A percentile compares a stretch with the other conserved stretches of the same genome.
phyloP scores from a whole-genome alignment of 2,888 invertebrate species.

The Acrobasis suavella region DNA sequence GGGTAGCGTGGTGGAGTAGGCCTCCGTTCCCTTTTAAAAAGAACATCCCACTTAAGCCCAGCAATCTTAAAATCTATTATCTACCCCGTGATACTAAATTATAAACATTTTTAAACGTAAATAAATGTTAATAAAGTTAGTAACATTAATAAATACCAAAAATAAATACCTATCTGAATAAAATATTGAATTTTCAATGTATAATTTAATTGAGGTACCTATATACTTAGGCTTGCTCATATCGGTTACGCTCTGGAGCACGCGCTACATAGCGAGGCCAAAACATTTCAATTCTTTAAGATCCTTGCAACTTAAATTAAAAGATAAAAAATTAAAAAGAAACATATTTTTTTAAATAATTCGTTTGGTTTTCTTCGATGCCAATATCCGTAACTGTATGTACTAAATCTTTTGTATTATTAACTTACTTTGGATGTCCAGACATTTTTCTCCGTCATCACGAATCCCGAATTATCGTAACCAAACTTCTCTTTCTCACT shows the following conservation, averaged over 20 bases:
- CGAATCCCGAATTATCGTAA: slow-evolving; percentile 68
- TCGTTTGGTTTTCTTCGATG: background rate
- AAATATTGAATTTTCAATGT: no score
- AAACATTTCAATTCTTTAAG: slow-evolving; percentile 23
- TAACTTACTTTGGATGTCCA: slow-evolving; percentile 39
- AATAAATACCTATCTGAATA: no score
- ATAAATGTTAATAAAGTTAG: background rate
- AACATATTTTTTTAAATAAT: background rate
- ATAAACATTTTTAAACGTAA: no score
- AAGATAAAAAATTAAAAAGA: slow-evolving; percentile 6
- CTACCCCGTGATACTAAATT: no score
- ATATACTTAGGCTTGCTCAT: background rate
- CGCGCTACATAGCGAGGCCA: slow-evolving; percentile 24
- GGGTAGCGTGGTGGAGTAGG: no score
- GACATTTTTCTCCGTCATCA: slow-evolving; percentile 62
- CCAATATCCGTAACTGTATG: background rate
- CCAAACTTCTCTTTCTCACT: slow-evolving; percentile 53
- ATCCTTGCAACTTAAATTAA: slow-evolving; percentile 23
- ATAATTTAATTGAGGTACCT: slow-evolving; percentile 15
- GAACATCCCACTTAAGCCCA: no score
- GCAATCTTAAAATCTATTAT: no score
- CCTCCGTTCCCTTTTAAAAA: no score
- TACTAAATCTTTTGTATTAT: background rate
- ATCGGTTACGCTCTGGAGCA: slow-evolving; percentile 26
- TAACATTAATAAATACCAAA: background rate